A percentile compares a stretch with the other conserved stretches of the same genome.
Evolutionary conservation across 2,888 invertebrate species (phyloP).

Genomic region (Eupeodes luniger): DNA sequence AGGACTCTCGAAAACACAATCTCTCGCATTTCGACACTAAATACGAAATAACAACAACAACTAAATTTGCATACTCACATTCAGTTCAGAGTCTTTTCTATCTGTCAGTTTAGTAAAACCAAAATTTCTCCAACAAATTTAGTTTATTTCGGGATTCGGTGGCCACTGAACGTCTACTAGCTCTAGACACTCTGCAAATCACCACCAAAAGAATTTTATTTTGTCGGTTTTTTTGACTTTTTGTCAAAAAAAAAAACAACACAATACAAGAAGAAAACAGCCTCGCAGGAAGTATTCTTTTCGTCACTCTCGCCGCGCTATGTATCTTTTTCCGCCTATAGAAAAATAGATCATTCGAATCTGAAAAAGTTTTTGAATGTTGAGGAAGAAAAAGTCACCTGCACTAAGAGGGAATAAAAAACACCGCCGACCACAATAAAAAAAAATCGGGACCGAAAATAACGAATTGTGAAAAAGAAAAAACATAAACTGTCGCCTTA

Average conservation of each 20-base stretch:
- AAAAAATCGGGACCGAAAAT: conserved; percentile 41
- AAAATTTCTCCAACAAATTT: conserved; percentile 61
- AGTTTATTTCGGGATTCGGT: conserved; percentile 75
- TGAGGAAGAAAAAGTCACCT: not conserved
- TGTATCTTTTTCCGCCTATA: conserved; percentile 37
- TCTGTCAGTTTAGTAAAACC: conserved; percentile 46
- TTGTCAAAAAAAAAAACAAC: conserved; percentile 15
- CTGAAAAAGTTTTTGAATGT: not conserved
- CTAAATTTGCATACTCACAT: conserved; percentile 48
- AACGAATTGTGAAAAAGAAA: conserved; percentile 22
- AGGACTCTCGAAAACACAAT: conserved; percentile 54
- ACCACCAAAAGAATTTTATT: conserved; percentile 35
- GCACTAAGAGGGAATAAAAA: conserved; percentile 20
- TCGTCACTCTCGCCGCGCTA: conserved; percentile 14
- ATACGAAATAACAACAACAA: not conserved
- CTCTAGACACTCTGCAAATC: conserved; percentile 35
- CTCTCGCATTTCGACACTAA: conserved; percentile 15
- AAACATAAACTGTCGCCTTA: conserved; percentile 42
- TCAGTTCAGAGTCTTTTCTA: conserved; percentile 2
- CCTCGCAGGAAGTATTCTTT: conserved; percentile 25
- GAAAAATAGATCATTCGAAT: conserved; percentile 60
- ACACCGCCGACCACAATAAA: conserved; percentile 21
- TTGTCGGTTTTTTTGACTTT: conserved; percentile 4
- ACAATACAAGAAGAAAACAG: conserved; percentile 9
- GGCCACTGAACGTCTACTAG: conserved; percentile 69